phyloP scores from a whole-genome alignment of 2,797 vertebrate genomes.

The Sebastes nivosus region DNA sequence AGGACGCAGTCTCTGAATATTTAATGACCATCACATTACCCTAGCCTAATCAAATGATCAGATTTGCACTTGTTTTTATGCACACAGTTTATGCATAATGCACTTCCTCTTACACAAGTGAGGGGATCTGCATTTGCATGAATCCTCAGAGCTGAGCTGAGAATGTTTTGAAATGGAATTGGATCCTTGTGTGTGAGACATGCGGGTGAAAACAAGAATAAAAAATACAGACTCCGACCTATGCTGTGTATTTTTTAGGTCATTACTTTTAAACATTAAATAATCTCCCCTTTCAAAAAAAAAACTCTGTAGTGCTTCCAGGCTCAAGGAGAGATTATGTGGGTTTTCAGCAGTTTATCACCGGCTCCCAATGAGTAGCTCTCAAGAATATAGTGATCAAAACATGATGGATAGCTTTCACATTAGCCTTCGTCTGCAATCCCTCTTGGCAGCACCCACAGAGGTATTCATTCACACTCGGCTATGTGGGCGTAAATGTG shows the following conservation, averaged over 20 bases:
- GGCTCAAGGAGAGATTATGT: constrained; percentile 19
- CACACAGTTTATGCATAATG: constrained; percentile 41
- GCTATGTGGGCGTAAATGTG: constrained; percentile 38
- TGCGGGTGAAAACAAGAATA: neutral
- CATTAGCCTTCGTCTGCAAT: constrained; percentile 47
- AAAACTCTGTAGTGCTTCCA: neutral
- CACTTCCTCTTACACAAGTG: constrained; percentile 14
- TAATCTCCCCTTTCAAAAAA: neutral
- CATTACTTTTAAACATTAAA: constrained; percentile 26
- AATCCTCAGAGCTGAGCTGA: constrained; percentile 2
- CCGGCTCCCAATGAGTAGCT: constrained; percentile 37
- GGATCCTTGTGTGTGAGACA: neutral
- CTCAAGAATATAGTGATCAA: constrained; percentile 58
- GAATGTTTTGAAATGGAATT: constrained; percentile 5
- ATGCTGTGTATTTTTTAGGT: neutral
- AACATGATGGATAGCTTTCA: constrained; percentile 70
- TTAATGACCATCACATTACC: constrained; percentile 36
- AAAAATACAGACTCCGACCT: neutral
- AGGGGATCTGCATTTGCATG: neutral
- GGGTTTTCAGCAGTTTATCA: constrained; percentile 44
- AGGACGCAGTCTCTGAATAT: constrained; percentile 44
- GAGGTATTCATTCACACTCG: constrained; percentile 52
- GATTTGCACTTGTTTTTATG: constrained; percentile 42
- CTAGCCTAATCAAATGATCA: constrained; percentile 40
- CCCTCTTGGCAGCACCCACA: constrained; percentile 47